Evolutionary conservation across 2,797 vertebrate species (phyloP).

Genomic region (Cuculus canorus): DNA sequence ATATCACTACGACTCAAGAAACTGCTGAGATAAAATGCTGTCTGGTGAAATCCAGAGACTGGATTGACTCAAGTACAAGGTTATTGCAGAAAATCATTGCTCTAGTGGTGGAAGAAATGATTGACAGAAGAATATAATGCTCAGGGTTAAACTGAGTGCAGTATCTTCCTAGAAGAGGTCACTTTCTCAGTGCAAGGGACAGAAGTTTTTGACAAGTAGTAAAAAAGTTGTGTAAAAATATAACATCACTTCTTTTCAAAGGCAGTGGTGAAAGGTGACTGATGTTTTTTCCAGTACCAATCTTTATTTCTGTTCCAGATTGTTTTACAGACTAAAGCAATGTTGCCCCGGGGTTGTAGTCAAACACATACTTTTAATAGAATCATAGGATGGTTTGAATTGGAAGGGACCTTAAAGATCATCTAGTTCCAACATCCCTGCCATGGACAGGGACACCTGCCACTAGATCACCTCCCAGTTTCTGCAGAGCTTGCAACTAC

Average conservation of each 20-base stretch:
- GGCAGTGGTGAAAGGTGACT: background rate
- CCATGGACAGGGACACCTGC: no score
- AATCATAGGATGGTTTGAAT: no score
- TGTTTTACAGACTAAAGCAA: background rate
- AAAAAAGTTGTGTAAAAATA: background rate
- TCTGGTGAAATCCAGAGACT: background rate
- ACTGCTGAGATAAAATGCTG: background rate
- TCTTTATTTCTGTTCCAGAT: background rate
- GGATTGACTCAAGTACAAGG: background rate
- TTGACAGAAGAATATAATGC: background rate
- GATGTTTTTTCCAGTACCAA: background rate
- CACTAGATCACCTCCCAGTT: no score
- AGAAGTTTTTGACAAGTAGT: background rate
- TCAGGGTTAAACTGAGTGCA: background rate
- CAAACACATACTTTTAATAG: background rate
- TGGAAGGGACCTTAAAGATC: no score
- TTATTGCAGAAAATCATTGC: constrained; percentile 35
- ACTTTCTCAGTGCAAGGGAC: background rate
- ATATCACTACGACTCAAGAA: background rate
- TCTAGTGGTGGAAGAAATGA: background rate
- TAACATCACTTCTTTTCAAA: background rate
- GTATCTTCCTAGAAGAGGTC: background rate
- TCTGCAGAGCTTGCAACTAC: background rate
- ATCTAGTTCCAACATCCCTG: no score
- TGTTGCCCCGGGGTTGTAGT: background rate